These are phyloP conservation scores for Quadroppia sp. DNA, from an alignment of 2,888 invertebrate species.

Conservation along the genomic window DNA sequence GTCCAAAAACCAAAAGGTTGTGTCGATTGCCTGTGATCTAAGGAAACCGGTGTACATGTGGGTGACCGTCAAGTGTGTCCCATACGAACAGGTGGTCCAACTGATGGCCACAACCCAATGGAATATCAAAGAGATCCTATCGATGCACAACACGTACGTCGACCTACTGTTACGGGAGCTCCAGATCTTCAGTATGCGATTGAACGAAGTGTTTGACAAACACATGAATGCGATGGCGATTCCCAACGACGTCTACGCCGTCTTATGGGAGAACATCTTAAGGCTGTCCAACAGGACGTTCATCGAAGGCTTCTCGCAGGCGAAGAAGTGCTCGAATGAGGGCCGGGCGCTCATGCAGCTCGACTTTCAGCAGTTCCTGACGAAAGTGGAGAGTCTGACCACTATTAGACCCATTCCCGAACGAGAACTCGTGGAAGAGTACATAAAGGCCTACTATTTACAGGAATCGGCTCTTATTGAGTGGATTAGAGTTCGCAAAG, in stretches of 20 bases:
- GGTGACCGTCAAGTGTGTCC: slow-evolving; percentile 73
- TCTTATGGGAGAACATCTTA: slow-evolving; percentile 82
- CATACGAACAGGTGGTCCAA: slow-evolving; percentile 68
- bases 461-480: slow-evolving; percentile 80
- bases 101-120: slow-evolving; percentile 87
- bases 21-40: slow-evolving; percentile 68
- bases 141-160: slow-evolving; percentile 84
- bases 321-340: slow-evolving; percentile 90
- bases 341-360: slow-evolving; percentile 96
- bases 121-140: slow-evolving; percentile 77
- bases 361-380: slow-evolving; percentile 89
- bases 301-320: slow-evolving; percentile 87
- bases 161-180: slow-evolving; percentile 51
- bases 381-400: slow-evolving; percentile 82
- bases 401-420: slow-evolving; percentile 69
- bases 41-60: slow-evolving; percentile 81
- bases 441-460: slow-evolving; percentile 93
- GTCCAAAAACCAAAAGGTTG: slow-evolving; percentile 62
- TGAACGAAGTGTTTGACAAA: slow-evolving; percentile 65
- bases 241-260: slow-evolving; percentile 64
- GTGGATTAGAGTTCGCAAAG: slow-evolving; percentile 81
- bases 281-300: slow-evolving; percentile 78
- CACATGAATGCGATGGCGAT: slow-evolving; percentile 59
- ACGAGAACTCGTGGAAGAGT: slow-evolving; percentile 83
- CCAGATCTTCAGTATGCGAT: slow-evolving; percentile 71